These are phyloP conservation scores for Nerophis ophidion DNA, from an alignment of 2,113 vertebrate genomes.

Conservation along the genomic window DNA sequence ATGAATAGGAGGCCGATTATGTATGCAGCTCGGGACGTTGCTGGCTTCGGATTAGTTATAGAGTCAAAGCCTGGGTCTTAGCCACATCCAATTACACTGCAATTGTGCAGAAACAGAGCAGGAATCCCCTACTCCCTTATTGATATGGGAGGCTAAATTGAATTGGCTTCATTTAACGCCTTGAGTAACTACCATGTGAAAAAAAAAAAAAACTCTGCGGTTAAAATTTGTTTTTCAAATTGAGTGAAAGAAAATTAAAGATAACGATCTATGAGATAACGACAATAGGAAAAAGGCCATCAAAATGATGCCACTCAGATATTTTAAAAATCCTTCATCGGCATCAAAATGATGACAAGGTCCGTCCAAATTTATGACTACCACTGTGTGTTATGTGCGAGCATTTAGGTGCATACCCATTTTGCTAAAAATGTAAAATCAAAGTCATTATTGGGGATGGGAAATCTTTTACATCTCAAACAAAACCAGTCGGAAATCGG, in stretches of 20 bases:
- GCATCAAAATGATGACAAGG: neutral
- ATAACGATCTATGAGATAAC: no score
- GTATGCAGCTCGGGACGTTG: conserved; percentile 5
- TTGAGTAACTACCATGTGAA: neutral
- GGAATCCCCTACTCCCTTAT: conserved; percentile 44
- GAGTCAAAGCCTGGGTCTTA: conserved; percentile 13
- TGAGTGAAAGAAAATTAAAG: neutral
- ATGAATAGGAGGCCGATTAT: conserved; percentile 20
- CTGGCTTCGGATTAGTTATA: conserved; percentile 17
- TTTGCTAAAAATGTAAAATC: no score
- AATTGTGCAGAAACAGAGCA: conserved; percentile 25
- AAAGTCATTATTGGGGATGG: no score
- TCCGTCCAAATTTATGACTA: no score
- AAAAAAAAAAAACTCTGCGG: no score
- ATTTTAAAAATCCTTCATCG: neutral
- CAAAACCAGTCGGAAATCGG: no score
- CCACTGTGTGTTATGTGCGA: no score
- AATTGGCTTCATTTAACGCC: conserved; percentile 21
- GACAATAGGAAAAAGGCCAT: no score
- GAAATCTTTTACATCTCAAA: no score
- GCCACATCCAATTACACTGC: conserved; percentile 5
- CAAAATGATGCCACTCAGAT: no score
- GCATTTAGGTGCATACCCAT: no score
- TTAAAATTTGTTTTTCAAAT: neutral
- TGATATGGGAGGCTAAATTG: conserved; percentile 39